Conservation (phyloP, 1,140 invertebrate species). For the Orussus abietinus region DNA sequence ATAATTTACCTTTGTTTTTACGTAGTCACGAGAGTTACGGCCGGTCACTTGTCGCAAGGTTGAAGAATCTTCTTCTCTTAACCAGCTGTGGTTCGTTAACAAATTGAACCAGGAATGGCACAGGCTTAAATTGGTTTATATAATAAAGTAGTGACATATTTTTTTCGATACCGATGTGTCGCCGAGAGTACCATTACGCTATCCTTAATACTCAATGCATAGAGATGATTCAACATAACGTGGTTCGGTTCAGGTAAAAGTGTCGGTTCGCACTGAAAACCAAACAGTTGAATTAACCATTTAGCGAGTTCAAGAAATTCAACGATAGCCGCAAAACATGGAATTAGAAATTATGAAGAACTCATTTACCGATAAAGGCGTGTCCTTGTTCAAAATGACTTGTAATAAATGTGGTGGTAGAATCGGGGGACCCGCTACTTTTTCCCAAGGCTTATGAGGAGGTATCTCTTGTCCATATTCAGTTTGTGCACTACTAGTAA, state of each 20-base stretch:
- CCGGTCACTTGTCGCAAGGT: too few relatives aligned
- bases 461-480: conserved; percentile 92
- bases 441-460: conserved; percentile 84
- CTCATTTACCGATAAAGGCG: conserved; percentile 79
- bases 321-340: conserved; percentile 11
- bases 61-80: too few relatives aligned
- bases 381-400: conserved; percentile 99
- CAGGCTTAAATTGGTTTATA: conserved; percentile 95
- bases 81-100: too few relatives aligned
- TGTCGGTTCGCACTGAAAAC: conserved; percentile 91
- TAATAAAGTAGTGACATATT: conserved; percentile 98
- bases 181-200: conserved; percentile 98
- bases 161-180: conserved; percentile 96
- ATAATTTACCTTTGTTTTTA: conserved; percentile 8
- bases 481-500: conserved; percentile 65
- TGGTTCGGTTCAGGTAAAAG: conserved; percentile 98
- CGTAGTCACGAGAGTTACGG: too few relatives aligned
- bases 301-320: too few relatives aligned
- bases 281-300: too few relatives aligned
- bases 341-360: conserved; percentile 1
- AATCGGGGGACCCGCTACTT: conserved; percentile 90
- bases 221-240: conserved; percentile 99
- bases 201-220: conserved; percentile 98
- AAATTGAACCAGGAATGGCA: too few relatives aligned
- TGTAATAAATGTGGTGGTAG: conserved; percentile 95